A percentile compares a stretch with the other conserved stretches of the same genome.
phyloP scores from a whole-genome alignment of 2,797 vertebrate genomes.

The Bryconaethiops microstoma region DNA sequence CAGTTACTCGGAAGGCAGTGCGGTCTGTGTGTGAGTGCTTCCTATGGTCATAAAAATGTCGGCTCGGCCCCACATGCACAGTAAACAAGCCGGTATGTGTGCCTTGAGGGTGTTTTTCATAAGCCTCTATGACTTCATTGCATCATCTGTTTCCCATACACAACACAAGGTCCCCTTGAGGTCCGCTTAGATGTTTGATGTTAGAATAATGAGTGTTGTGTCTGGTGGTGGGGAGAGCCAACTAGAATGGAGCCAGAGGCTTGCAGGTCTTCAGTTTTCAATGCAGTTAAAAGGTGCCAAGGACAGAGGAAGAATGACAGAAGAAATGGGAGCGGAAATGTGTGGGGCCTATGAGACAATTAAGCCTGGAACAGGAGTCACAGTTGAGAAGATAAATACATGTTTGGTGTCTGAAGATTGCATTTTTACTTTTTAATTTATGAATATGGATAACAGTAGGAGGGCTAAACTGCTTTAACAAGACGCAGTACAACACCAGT shows the following conservation, averaged over 20 bases:
- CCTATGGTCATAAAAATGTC: slow-evolving; percentile 41
- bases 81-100: slow-evolving; percentile 25
- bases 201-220: slow-evolving; percentile 35
- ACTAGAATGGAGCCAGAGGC: background rate
- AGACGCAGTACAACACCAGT: too few species aligned
- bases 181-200: slow-evolving; percentile 40
- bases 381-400: slow-evolving; percentile 1
- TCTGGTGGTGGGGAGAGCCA: slow-evolving; percentile 27
- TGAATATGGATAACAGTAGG: too few species aligned
- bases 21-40: slow-evolving; percentile 30
- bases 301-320: background rate
- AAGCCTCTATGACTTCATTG: slow-evolving; percentile 43
- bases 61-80: slow-evolving; percentile 16
- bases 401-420: too few species aligned
- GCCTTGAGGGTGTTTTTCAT: slow-evolving; percentile 22
- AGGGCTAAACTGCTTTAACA: too few species aligned
- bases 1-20: background rate
- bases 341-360: background rate
- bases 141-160: slow-evolving; percentile 40
- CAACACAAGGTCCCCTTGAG: slow-evolving; percentile 8
- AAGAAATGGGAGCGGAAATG: too few species aligned
- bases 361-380: background rate
- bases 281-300: slow-evolving; percentile 15
- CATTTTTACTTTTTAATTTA: too few species aligned
- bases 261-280: slow-evolving; percentile 37